Percentiles rank a stretch among this genome's conserved stretches.
These are phyloP conservation scores for Teleopsis dalmanni DNA, from an alignment of 1,140 invertebrate genomes.

Conservation along the genomic window DNA sequence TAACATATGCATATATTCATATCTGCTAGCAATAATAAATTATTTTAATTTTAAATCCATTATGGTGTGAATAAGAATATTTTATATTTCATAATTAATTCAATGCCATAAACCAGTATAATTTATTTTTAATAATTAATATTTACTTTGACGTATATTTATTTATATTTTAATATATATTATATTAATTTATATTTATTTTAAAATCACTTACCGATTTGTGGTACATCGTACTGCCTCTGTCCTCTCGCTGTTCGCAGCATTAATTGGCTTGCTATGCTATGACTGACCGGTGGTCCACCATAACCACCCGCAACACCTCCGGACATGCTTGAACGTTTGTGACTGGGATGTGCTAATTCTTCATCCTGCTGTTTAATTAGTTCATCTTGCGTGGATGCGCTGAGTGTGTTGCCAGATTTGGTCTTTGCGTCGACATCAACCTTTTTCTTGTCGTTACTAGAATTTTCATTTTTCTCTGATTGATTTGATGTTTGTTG, in stretches of 20 bases:
- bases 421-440: slow-evolving; percentile 1
- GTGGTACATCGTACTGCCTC: slow-evolving; percentile 60
- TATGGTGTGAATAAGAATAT: too few species aligned
- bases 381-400: too few species aligned
- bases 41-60: too few species aligned
- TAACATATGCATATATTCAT: too few species aligned
- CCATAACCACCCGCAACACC: slow-evolving; percentile 7
- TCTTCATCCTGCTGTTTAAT: slow-evolving; percentile 1
- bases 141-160: too few species aligned
- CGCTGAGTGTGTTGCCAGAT: background rate
- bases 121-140: too few species aligned
- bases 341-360: slow-evolving; percentile 29
- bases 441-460: background rate
- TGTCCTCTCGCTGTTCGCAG: slow-evolving; percentile 55
- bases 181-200: background rate
- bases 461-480: background rate
- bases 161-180: too few species aligned
- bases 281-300: slow-evolving; percentile 28
- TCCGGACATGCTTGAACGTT: slow-evolving; percentile 20
- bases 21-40: too few species aligned
- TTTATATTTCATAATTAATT: too few species aligned
- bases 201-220: slow-evolving; percentile 54
- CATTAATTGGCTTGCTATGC: slow-evolving; percentile 54
- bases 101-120: too few species aligned
- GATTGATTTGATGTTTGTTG: background rate